Conservation (phyloP, 2,888 invertebrate genomes). For the Diarsia dahlii region DNA sequence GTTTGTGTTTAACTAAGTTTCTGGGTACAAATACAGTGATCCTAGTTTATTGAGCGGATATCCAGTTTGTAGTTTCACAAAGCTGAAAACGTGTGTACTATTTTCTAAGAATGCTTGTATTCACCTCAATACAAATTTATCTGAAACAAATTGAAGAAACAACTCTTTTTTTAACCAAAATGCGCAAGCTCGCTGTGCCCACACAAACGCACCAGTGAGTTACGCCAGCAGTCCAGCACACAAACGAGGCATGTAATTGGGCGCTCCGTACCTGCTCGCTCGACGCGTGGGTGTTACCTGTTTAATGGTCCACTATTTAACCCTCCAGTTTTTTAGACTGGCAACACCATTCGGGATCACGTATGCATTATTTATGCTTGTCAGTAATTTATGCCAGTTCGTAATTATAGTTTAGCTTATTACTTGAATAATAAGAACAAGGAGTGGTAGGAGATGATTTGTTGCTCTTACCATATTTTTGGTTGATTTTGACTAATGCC, state of each 20-base stretch:
- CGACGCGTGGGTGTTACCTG: slow-evolving; percentile 43
- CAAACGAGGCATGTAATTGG: slow-evolving; percentile 41
- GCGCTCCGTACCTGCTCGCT: slow-evolving; percentile 32
- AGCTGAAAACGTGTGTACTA: neutral
- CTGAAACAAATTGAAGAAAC: neutral
- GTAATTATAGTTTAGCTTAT: slow-evolving; percentile 53
- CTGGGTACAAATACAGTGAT: slow-evolving; percentile 27
- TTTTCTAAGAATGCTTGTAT: neutral
- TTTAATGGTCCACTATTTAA: slow-evolving; percentile 39
- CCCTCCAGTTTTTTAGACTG: slow-evolving; percentile 46
- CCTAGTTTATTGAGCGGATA: slow-evolving; percentile 53
- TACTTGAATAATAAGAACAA: slow-evolving; percentile 22
- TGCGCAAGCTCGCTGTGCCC: slow-evolving; percentile 10
- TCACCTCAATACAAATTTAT: neutral
- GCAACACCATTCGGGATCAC: slow-evolving; percentile 25
- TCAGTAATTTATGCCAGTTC: slow-evolving; percentile 47
- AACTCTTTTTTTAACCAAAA: neutral
- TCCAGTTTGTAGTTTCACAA: slow-evolving; percentile 16
- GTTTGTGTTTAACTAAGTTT: slow-evolving; percentile 33
- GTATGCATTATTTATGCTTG: slow-evolving; percentile 56
- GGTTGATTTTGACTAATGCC: neutral
- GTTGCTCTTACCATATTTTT: neutral
- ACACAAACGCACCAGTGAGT: slow-evolving; percentile 16
- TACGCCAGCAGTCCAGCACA: neutral
- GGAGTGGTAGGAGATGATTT: slow-evolving; percentile 1